A percentile compares a stretch with the other conserved stretches of the same genome.
These are phyloP conservation scores for Euphydryas editha DNA, from an alignment of 2,888 invertebrate species.

Conservation along the genomic window DNA sequence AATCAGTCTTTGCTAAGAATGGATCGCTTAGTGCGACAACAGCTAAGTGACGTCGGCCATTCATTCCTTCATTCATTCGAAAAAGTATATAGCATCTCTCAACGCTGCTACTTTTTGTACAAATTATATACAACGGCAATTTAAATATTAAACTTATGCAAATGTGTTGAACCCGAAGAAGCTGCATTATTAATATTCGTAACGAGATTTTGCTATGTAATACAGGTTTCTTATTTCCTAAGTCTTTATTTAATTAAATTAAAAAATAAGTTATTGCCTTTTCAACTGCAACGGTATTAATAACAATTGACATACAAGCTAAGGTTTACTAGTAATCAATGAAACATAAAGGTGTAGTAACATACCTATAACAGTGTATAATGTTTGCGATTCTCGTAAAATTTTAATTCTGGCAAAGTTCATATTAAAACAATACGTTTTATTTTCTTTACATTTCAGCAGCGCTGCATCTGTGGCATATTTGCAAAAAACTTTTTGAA, in stretches of 20 bases:
- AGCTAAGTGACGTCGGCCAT: conserved; percentile 6
- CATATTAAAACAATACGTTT: conserved; percentile 4
- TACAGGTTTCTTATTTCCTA: not conserved
- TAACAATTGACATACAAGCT: too few species aligned
- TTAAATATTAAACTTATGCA: conserved; percentile 4
- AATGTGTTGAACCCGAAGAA: not conserved
- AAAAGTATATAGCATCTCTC: not conserved
- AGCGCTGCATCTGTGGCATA: not conserved
- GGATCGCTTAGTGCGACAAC: conserved; percentile 5
- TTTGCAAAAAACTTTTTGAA: not conserved
- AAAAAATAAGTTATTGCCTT: too few species aligned
- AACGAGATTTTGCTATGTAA: not conserved
- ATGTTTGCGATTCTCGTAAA: not conserved
- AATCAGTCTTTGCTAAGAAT: conserved; percentile 12
- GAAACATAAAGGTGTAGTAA: too few species aligned
- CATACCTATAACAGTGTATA: not conserved
- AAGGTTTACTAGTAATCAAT: too few species aligned
- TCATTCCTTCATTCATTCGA: conserved; percentile 7
- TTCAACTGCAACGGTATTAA: too few species aligned
- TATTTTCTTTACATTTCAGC: conserved; percentile 8
- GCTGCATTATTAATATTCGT: not conserved
- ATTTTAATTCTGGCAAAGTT: conserved; percentile 1
- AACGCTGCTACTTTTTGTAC: not conserved
- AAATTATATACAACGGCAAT: conserved; percentile 8
- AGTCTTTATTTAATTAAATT: too few species aligned